These are phyloP conservation scores for Thamnophis elegans DNA, from an alignment of 2,797 vertebrate genomes.

Conservation along the genomic window DNA sequence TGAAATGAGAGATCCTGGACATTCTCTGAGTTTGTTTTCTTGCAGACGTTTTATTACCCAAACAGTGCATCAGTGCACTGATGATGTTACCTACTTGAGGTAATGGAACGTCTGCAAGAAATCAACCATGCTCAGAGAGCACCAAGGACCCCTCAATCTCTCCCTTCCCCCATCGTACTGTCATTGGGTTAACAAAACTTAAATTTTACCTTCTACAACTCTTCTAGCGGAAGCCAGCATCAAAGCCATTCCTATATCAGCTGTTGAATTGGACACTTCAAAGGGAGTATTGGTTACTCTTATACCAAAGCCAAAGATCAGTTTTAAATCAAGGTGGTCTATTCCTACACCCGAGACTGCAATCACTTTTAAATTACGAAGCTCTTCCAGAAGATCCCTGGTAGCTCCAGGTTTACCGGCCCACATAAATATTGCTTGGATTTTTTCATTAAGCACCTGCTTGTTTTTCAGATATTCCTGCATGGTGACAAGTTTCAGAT, in stretches of 20 bases:
- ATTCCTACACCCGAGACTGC: constrained; percentile 74
- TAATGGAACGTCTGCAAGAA: background rate
- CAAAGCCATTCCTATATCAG: constrained; percentile 76
- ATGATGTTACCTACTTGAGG: background rate
- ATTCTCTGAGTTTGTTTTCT: no score
- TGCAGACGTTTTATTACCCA: no score
- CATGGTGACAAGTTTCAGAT: constrained; percentile 71
- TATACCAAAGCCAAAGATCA: constrained; percentile 74
- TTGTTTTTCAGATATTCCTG: constrained; percentile 75
- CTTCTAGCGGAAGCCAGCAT: constrained; percentile 77
- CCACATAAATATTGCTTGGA: constrained; percentile 75
- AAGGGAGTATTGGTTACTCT: constrained; percentile 75
- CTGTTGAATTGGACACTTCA: constrained; percentile 73
- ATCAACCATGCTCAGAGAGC: background rate
- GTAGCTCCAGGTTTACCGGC: constrained; percentile 43
- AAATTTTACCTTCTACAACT: constrained; percentile 73
- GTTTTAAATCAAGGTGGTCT: constrained; percentile 76
- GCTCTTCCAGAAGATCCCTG: constrained; percentile 65
- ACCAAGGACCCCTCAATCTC: background rate
- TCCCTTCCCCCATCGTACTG: background rate
- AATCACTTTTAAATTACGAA: constrained; percentile 75
- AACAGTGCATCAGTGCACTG: no score
- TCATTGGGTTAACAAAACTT: background rate
- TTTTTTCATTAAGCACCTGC: constrained; percentile 67
- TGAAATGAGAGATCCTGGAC: background rate